Conservation (phyloP, 2,113 vertebrate species). For the Cyprinus carpio region DNA sequence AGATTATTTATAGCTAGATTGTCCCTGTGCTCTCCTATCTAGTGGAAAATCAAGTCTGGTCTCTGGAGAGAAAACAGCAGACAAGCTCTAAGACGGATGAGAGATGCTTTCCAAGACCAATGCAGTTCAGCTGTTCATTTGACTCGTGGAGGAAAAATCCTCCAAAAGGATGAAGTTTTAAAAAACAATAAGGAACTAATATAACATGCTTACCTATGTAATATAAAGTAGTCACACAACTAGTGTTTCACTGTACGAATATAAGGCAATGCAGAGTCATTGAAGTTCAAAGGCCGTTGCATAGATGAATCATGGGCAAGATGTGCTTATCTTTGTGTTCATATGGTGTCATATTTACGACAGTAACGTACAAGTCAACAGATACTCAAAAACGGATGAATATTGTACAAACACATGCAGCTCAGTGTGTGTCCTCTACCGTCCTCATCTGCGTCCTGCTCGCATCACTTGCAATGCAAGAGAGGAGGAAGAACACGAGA, state of each 20-base stretch:
- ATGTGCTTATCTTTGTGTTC: not conserved
- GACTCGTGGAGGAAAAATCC: not conserved
- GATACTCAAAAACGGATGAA: not conserved
- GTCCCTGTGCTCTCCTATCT: constrained; percentile 4
- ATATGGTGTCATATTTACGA: not conserved
- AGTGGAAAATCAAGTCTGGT: constrained; percentile 28
- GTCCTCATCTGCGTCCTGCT: constrained; percentile 3
- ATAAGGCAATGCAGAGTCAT: not conserved
- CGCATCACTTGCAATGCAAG: not conserved
- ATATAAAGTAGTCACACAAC: not conserved
- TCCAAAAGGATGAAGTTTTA: not conserved
- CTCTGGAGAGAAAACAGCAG: constrained; percentile 17
- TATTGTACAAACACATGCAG: not conserved
- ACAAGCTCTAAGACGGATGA: not conserved
- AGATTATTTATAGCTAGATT: not conserved
- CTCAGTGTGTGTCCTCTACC: not conserved
- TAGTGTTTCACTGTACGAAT: not conserved
- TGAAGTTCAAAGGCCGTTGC: not conserved
- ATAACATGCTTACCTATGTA: not conserved
- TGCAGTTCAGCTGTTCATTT: not conserved
- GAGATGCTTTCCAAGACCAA: not conserved
- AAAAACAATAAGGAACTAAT: not conserved
- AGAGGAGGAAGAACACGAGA: constrained; percentile 8
- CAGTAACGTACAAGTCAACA: not conserved
- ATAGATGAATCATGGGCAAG: not conserved